These are phyloP conservation scores for Dendrolimus houi DNA, from an alignment of 2,888 invertebrate genomes.

Conservation along the genomic window DNA sequence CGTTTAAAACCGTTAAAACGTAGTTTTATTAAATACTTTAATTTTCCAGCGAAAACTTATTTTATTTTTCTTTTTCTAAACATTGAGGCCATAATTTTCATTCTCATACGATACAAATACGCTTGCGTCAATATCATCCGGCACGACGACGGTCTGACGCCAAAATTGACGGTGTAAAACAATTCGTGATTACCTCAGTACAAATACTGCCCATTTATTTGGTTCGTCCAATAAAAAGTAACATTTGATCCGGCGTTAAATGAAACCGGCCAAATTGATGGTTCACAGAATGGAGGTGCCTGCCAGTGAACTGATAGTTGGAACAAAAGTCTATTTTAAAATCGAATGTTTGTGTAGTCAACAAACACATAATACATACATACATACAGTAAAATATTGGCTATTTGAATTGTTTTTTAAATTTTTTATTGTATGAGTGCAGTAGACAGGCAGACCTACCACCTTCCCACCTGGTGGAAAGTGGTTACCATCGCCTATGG, in stretches of 20 bases:
- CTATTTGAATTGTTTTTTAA: neutral
- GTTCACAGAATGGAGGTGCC: neutral
- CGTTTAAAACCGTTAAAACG: too few species aligned
- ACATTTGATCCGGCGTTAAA: neutral
- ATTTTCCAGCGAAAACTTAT: too few species aligned
- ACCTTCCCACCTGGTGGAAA: neutral
- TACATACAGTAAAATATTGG: neutral
- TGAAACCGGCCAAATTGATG: neutral
- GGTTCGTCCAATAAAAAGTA: neutral
- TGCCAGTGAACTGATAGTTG: neutral
- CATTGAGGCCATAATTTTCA: too few species aligned
- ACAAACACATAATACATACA: neutral
- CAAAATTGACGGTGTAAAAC: neutral
- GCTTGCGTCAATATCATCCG: neutral
- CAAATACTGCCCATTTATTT: neutral
- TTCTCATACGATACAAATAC: neutral
- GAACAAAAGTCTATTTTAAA: neutral
- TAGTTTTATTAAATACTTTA: too few species aligned
- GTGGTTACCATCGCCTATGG: neutral
- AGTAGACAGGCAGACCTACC: neutral
- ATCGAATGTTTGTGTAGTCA: neutral
- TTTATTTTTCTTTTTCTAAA: too few species aligned
- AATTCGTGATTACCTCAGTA: neutral
- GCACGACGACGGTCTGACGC: neutral
- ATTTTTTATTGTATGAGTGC: neutral